Evolutionary conservation across 2,797 vertebrate genomes (phyloP).

Genomic region (Amazonetta brasiliensis): DNA sequence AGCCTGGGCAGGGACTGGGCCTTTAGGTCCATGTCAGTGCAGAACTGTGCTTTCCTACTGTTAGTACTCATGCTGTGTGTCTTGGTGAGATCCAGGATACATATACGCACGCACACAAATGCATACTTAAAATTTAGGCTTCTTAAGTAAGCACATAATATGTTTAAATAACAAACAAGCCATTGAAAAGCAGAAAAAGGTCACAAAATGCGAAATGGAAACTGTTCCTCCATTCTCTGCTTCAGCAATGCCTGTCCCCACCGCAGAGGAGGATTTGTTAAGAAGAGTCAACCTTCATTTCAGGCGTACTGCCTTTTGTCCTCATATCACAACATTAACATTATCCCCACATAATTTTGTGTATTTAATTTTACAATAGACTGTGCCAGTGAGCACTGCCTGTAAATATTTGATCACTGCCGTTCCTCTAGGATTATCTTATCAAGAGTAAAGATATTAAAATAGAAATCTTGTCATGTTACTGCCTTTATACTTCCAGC

Average conservation of each 20-base stretch:
- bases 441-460: conserved; percentile 76
- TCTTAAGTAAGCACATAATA: not conserved
- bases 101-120: not conserved
- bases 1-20: not conserved
- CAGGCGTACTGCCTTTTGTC: not conserved
- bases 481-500: conserved; percentile 68
- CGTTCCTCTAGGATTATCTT: conserved; percentile 67
- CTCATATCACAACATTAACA: conserved; percentile 28
- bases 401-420: conserved; percentile 70
- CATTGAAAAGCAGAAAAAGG: conserved; percentile 30
- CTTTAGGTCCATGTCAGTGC: rapidly evolving
- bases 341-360: conserved; percentile 59
- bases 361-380: conserved; percentile 68
- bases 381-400: conserved; percentile 29
- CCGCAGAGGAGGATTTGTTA: conserved; percentile 35
- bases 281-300: conserved; percentile 37
- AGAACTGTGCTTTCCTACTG: not conserved
- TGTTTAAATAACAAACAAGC: conserved; percentile 4
- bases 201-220: conserved; percentile 25
- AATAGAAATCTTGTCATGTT: conserved; percentile 73
- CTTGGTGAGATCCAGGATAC: not conserved
- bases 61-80: not conserved
- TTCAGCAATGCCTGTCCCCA: rapidly evolving
- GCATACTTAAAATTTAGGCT: not conserved
- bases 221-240: not conserved